These are phyloP conservation scores for Morelia viridis DNA, from an alignment of 2,797 vertebrate genomes.

Conservation along the genomic window DNA sequence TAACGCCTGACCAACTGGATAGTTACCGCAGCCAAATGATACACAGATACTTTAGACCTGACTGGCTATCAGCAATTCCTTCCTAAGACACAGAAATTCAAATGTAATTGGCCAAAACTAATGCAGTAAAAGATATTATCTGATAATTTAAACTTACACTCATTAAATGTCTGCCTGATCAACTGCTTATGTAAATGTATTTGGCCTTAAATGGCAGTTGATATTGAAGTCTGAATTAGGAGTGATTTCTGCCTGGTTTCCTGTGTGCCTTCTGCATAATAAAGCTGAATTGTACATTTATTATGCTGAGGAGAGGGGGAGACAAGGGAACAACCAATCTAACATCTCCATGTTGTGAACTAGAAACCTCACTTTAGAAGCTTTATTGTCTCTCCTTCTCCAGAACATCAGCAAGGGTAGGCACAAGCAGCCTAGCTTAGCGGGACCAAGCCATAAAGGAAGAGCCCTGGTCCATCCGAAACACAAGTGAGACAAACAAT, in stretches of 20 bases:
- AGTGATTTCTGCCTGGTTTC: not conserved
- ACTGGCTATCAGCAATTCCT: not conserved
- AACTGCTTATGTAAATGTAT: constrained; percentile 5
- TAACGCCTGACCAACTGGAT: not conserved
- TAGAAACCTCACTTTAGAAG: not conserved
- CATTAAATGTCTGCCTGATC: not conserved
- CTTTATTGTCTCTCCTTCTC: not conserved
- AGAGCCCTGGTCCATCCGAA: not conserved
- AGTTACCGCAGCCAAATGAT: not conserved
- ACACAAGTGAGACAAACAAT: not conserved
- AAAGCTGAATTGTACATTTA: not conserved
- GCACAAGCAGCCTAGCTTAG: not conserved
- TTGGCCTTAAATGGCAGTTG: not conserved
- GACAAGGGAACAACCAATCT: not conserved
- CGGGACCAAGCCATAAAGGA: not conserved
- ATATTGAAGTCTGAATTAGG: not conserved
- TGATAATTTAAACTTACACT: constrained; percentile 1
- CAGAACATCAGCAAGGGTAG: not conserved
- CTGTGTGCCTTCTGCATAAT: not conserved
- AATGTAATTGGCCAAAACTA: not conserved
- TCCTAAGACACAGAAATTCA: constrained; percentile 12
- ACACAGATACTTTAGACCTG: not conserved
- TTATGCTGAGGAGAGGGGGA: not conserved
- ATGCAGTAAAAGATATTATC: constrained; percentile 1
- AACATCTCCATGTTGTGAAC: not conserved